Evolutionary conservation across 2,888 invertebrate genomes (phyloP), one percentile per base, ranked within the genome.

Genomic region (Pollenia angustigena): DNA sequence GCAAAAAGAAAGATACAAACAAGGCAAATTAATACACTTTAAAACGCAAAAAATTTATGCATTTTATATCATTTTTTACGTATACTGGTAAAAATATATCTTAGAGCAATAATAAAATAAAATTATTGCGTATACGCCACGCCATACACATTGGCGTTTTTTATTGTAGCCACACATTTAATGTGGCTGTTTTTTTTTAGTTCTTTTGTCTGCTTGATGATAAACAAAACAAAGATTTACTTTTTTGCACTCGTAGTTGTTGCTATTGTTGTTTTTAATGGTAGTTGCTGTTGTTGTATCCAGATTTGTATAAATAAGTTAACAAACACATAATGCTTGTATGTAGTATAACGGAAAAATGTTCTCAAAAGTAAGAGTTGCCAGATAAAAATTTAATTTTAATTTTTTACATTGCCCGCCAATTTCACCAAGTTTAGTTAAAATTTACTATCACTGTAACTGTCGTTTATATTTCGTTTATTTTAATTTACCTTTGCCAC

Each of bases 81-180:
- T 23, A 52, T 52, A n/a, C 16, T 8, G 4, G 23, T 16, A 69
- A 40, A 40, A 40, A 48, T 60, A 3, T 58, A 60, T 60, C 16
- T 74, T 60, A 14, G 40, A 50, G 14, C 48, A 40, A 50, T 16
- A 64, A 71, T 46, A 52, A 71, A 71, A 81, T 44, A 44, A 83
- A 74, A 72, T 79, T 68, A 79, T 79, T 72, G 58, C 66, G 72
- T 72, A 84, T 78, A 79, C 78, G 71, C 62, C 52, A 48, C 40
- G 16, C 40, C 32, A 6, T 32, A 6, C 32, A 0, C 32, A 32
- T 6, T 32, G 32, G 40, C 4, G 32, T 18, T 16, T 69, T 69
- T 42, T 68, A 32, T 32, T 56, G 23, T 62, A 72, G 62, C 54
- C 71, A 46, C 14, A 60, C 8, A 9, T 60, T 60, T 60, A 6